These are phyloP conservation scores for Melanerpes aurifrons DNA, from an alignment of 2,113 vertebrate genomes.

Conservation along the genomic window DNA sequence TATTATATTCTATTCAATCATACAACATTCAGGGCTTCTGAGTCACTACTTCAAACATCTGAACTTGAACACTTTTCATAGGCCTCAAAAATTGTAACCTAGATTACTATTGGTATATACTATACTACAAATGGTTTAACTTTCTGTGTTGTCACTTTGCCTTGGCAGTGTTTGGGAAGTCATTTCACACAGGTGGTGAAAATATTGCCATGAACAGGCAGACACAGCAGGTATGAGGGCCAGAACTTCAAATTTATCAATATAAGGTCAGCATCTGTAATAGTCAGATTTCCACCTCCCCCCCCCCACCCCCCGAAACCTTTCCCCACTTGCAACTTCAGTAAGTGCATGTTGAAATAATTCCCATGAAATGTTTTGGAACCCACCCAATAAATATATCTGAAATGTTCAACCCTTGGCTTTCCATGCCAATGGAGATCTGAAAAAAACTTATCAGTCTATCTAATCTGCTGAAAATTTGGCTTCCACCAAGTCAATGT, in stretches of 20 bases:
- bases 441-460: slow-evolving; percentile 26
- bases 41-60: not conserved
- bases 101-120: not conserved
- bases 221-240: not conserved
- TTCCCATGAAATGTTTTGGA: slow-evolving; percentile 43
- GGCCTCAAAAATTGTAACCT: not conserved
- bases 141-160: not conserved
- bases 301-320: too few relatives aligned
- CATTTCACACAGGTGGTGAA: not conserved
- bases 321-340: not conserved
- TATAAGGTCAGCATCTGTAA: not conserved
- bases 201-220: not conserved
- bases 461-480: slow-evolving; percentile 49
- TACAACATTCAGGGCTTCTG: not conserved
- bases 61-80: not conserved
- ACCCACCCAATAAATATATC: not conserved
- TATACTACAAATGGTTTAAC: not conserved
- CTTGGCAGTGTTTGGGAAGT: not conserved
- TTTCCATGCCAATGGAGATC: slow-evolving; percentile 28
- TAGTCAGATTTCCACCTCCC: not conserved
- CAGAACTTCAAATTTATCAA: not conserved
- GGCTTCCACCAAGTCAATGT: slow-evolving; percentile 19
- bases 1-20: not conserved
- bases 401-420: not conserved
- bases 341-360: not conserved